Conservation (phyloP, 1,140 invertebrate genomes). For the Calycopis cecrops region DNA sequence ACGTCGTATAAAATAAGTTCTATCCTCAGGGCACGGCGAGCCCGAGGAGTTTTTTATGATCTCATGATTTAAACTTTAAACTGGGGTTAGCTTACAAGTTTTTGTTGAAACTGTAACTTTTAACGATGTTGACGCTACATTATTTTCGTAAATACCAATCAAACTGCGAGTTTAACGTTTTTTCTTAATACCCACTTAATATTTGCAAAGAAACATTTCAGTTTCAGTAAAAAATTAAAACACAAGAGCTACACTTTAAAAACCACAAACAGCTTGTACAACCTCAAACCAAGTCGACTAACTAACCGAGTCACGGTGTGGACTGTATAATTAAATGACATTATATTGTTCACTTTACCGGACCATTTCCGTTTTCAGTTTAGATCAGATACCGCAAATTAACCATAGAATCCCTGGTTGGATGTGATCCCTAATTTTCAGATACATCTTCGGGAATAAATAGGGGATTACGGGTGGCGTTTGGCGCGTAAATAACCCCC, state of each 20-base stretch:
- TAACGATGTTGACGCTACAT: slow-evolving; percentile 13
- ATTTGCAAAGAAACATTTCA: too few relatives aligned
- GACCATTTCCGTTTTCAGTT: slow-evolving; percentile 30
- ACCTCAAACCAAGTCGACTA: too few relatives aligned
- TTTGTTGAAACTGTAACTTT: slow-evolving; percentile 11
- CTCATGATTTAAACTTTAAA: slow-evolving; percentile 20
- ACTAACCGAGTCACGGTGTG: too few relatives aligned
- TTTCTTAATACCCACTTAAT: too few relatives aligned
- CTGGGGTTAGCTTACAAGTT: slow-evolving; percentile 8
- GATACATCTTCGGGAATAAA: slow-evolving; percentile 71
- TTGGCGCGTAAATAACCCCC: slow-evolving; percentile 62
- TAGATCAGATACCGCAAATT: slow-evolving; percentile 49
- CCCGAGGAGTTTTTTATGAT: slow-evolving; percentile 27
- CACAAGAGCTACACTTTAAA: too few relatives aligned
- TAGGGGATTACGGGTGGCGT: slow-evolving; percentile 67
- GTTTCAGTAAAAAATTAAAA: too few relatives aligned
- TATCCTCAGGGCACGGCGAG: slow-evolving; percentile 19
- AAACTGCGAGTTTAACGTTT: not conserved
- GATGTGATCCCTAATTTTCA: slow-evolving; percentile 73
- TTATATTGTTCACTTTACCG: slow-evolving; percentile 23
- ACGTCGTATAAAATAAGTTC: slow-evolving; percentile 27
- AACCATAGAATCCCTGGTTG: slow-evolving; percentile 49
- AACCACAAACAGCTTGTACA: too few relatives aligned
- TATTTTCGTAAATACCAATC: slow-evolving; percentile 1
- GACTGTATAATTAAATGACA: too few relatives aligned